These are phyloP conservation scores for Phallusia fumigata DNA, from an alignment of 23 tunicate species.

Conservation along the genomic window DNA sequence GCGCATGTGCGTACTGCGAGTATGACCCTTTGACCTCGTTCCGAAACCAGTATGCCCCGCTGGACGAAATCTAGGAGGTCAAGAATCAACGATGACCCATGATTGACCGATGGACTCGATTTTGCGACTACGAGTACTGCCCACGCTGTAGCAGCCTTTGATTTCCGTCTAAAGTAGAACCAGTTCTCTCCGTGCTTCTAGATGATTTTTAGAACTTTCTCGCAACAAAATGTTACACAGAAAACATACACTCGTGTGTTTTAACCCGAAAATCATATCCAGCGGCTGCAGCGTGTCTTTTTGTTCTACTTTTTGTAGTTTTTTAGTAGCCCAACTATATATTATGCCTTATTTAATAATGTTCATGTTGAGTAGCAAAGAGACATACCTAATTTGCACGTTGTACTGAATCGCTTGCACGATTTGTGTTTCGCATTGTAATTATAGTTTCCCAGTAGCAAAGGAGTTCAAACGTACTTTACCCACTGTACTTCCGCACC, in stretches of 20 bases:
- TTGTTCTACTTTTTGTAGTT: slow-evolving; percentile 9
- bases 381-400: background rate
- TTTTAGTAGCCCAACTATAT: background rate
- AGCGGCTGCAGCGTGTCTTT: background rate
- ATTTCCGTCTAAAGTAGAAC: background rate
- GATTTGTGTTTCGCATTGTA: background rate
- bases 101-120: background rate
- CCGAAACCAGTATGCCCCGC: background rate
- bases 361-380: background rate
- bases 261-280: background rate
- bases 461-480: too few relatives aligned
- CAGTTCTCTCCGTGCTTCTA: background rate
- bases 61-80: background rate
- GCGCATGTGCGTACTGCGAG: slow-evolving; percentile 79
- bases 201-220: background rate
- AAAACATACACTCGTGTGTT: background rate
- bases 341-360: background rate
- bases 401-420: background rate
- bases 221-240: background rate
- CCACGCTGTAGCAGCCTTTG: slow-evolving; percentile 1
- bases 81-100: background rate
- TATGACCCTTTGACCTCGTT: slow-evolving; percentile 51
- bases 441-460: background rate
- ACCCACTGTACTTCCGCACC: too few relatives aligned
- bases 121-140: background rate